Conservation (phyloP, 2,113 vertebrate genomes). For the Ailurus styani region DNA sequence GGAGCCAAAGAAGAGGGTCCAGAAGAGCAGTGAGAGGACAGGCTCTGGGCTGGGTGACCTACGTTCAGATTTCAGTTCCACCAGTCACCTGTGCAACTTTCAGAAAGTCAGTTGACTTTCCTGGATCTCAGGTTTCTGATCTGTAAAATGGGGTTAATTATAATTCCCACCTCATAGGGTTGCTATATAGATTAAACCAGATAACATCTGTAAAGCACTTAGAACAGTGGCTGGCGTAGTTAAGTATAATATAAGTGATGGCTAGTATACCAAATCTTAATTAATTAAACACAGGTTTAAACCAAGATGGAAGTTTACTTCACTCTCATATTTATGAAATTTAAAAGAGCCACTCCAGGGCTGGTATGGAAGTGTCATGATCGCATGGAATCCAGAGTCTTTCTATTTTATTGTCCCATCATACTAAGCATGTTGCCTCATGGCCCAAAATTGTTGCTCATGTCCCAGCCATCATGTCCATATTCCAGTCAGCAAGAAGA, state of each 20-base stretch:
- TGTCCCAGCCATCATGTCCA: background rate
- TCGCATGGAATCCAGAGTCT: background rate
- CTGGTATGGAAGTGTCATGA: background rate
- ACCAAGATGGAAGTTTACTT: background rate
- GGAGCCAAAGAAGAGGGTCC: background rate
- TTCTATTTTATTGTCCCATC: background rate
- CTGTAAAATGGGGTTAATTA: background rate
- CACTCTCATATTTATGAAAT: background rate
- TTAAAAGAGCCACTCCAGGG: background rate
- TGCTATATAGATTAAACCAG: background rate
- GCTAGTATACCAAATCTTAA: background rate
- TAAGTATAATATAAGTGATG: background rate
- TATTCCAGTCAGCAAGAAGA: background rate
- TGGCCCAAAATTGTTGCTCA: background rate
- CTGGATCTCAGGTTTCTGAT: background rate
- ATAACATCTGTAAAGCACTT: background rate
- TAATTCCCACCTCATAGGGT: no score
- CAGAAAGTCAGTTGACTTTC: background rate
- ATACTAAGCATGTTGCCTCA: background rate
- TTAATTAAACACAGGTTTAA: background rate
- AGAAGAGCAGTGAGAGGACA: background rate
- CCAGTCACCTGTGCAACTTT: background rate
- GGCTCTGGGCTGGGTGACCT: background rate
- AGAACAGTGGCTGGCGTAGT: background rate
- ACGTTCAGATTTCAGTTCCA: background rate